A percentile compares a stretch with the other conserved stretches of the same genome.
Conservation (phyloP, 2,113 vertebrate genomes). For the Cnemophilus loriae region DNA sequence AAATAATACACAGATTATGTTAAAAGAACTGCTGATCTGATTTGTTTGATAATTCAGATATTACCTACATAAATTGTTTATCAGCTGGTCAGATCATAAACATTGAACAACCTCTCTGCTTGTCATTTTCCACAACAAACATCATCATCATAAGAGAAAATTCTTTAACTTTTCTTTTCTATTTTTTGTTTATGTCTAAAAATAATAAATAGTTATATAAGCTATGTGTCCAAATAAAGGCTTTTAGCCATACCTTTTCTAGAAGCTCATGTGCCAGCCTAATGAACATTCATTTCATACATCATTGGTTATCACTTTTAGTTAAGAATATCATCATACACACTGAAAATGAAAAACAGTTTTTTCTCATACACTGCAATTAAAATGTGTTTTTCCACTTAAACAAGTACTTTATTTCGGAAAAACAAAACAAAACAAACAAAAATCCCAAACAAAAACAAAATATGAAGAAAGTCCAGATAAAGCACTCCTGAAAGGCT, state of each 20-base stretch:
- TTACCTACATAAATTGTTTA: background rate
- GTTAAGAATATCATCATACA: background rate
- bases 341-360: background rate
- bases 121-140: background rate
- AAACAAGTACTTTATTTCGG: background rate
- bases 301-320: background rate
- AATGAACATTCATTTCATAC: background rate
- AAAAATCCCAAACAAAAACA: background rate
- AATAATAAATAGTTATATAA: background rate
- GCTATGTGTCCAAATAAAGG: background rate
- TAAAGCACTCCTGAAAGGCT: background rate
- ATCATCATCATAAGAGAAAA: background rate
- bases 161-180: background rate
- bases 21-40: background rate
- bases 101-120: background rate
- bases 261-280: background rate
- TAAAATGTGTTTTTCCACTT: background rate
- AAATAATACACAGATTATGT: background rate
- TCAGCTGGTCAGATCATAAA: background rate
- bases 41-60: background rate
- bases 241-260: background rate
- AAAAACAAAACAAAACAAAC: accelerated
- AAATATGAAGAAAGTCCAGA: background rate
- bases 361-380: background rate
- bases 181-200: background rate